phyloP scores from a whole-genome alignment of 2,888 invertebrate genomes.

The Branchipolynoe longqiensis region DNA sequence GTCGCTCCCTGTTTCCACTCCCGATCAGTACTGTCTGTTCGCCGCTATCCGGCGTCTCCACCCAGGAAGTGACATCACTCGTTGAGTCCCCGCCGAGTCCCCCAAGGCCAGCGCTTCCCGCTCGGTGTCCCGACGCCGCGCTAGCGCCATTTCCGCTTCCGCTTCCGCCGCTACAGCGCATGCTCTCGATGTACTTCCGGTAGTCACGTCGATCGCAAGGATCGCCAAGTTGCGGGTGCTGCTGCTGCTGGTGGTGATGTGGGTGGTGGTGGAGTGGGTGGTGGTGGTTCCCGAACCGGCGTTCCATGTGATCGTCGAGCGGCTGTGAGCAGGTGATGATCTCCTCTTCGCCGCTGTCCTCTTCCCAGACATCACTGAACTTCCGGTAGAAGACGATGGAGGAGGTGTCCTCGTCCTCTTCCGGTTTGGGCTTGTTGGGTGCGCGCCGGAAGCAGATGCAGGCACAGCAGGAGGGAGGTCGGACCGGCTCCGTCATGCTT shows the following conservation, averaged over 20 bases:
- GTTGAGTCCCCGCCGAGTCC: not conserved
- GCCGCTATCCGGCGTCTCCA: slow-evolving; percentile 22
- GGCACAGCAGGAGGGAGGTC: slow-evolving; percentile 8
- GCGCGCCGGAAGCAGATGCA: slow-evolving; percentile 44
- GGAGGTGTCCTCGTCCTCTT: slow-evolving; percentile 32
- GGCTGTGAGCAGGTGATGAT: slow-evolving; percentile 40
- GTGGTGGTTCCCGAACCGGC: not conserved
- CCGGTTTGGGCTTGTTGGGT: slow-evolving; percentile 41
- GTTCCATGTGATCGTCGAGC: slow-evolving; percentile 18
- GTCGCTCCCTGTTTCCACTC: not conserved
- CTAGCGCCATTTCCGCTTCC: too few species aligned
- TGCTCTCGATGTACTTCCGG: slow-evolving; percentile 31
- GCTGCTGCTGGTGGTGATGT: slow-evolving; percentile 2
- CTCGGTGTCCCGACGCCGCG: too few species aligned
- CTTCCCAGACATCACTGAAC: slow-evolving; percentile 43
- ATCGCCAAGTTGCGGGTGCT: not conserved
- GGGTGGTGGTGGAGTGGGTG: not conserved
- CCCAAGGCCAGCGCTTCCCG: not conserved
- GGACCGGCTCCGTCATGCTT: slow-evolving; percentile 34
- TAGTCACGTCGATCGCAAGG: slow-evolving; percentile 16
- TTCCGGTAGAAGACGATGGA: slow-evolving; percentile 45
- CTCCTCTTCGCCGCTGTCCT: slow-evolving; percentile 38
- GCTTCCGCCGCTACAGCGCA: too few species aligned
- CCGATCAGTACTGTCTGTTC: slow-evolving; percentile 20
- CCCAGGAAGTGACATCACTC: slow-evolving; percentile 43